These are phyloP conservation scores for Danio albolineatus DNA, from an alignment of 2,797 vertebrate species.

Conservation along the genomic window DNA sequence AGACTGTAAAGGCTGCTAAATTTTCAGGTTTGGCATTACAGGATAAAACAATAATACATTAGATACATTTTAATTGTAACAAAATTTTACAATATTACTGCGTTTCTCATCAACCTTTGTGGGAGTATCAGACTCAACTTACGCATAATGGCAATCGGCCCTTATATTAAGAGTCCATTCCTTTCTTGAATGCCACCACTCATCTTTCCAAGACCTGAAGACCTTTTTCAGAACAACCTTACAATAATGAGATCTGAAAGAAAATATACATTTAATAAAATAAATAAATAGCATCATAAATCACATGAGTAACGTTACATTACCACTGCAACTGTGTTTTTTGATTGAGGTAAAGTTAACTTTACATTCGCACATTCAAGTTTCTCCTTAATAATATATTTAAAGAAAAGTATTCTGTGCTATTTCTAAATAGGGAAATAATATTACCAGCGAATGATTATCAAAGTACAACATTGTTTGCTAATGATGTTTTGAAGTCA, in stretches of 20 bases:
- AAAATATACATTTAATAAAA: neutral
- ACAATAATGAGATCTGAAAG: conserved; percentile 77
- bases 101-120: neutral
- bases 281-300: neutral
- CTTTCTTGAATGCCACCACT: conserved; percentile 84
- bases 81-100: neutral
- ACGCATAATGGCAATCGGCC: conserved; percentile 90
- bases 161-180: conserved; percentile 85
- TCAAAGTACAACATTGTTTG: no score
- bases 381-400: no score
- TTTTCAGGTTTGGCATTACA: neutral
- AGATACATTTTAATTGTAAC: neutral
- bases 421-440: no score
- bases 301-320: no score
- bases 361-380: no score
- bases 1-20: neutral
- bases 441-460: no score
- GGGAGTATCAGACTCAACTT: conserved; percentile 2
- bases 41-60: neutral
- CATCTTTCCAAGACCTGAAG: conserved; percentile 85
- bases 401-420: no score
- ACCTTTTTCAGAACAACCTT: conserved; percentile 72
- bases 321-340: neutral
- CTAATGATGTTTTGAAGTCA: no score
- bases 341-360: no score